A percentile compares a stretch with the other conserved stretches of the same genome.
phyloP scores from a whole-genome alignment of 2,113 vertebrate species.

The Silurus glanis region DNA sequence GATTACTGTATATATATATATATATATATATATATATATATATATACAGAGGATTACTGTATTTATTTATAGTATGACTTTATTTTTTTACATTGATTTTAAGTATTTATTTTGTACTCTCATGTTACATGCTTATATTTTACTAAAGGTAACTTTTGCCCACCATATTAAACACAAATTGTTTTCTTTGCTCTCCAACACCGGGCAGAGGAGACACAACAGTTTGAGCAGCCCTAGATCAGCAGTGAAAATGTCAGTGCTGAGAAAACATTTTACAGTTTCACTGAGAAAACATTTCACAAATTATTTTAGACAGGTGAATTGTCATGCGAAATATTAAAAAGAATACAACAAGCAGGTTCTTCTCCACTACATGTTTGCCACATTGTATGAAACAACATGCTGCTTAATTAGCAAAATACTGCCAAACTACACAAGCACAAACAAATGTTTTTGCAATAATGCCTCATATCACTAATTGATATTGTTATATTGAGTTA shows the following conservation, averaged over 20 bases:
- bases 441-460: background rate
- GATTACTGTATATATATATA: no score
- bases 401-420: background rate
- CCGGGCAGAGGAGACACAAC: background rate
- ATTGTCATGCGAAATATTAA: background rate
- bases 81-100: background rate
- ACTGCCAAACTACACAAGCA: background rate
- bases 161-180: background rate
- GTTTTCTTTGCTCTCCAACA: background rate
- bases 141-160: background rate
- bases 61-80: no score
- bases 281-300: background rate
- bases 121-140: no score
- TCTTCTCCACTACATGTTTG: background rate
- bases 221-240: background rate
- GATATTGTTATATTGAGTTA: background rate
- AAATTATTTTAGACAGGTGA: background rate
- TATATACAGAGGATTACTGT: no score
- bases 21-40: no score
- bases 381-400: background rate
- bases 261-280: background rate
- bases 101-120: background rate
- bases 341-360: background rate
- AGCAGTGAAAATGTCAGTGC: background rate
- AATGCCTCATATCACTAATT: background rate